Evolutionary conservation across 1,140 invertebrate species (phyloP), one percentile per base, ranked within the genome.

Genomic region (Agrypnia vestita): DNA sequence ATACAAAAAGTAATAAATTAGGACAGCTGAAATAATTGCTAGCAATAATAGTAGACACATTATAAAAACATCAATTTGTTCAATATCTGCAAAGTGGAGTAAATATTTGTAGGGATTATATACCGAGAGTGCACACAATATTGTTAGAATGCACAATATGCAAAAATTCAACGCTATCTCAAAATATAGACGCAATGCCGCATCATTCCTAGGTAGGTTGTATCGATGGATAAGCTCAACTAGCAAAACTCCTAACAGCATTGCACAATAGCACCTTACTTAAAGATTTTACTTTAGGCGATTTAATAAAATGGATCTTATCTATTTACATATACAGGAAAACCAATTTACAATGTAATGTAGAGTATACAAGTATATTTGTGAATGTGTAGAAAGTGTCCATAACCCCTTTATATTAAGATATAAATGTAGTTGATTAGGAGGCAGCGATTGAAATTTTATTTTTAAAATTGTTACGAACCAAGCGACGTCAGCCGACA

Each of bases 1-100:
- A 80, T 80, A 80, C 79, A 83, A 83, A 82, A 83, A 79, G 82
- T 80, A 83, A 83, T 83, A 83, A 83, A 83, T 83, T 83, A 83
- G 79, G 82, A 83, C 79, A 80, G 79, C 76, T 80, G 82, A 83
- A 82, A 82, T 80, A 59, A 82, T 78, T 80, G 74, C 78, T 80
- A 82, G 78, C 81, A 78, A 78, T 80, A 82, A 80, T 78, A 76
- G 78, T 80, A 76, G 78, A 79, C 81, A 75, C 76, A 73, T 78
- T 61, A 82, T 78, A 80, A 82, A 82, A 82, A 80, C 69, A 82
- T 76, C 56, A 47, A 79, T 76, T 73, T 55, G 51, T 73, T 53
- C 71, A 73, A 73, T 73, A 73, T 69, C 44, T 69, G 19, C 13
- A 69, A 69, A 46, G 44, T 69, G 10, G 64, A 69, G 64, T 46